phyloP scores from a whole-genome alignment of 2,888 invertebrate genomes.

The Hemithea aestivaria region DNA sequence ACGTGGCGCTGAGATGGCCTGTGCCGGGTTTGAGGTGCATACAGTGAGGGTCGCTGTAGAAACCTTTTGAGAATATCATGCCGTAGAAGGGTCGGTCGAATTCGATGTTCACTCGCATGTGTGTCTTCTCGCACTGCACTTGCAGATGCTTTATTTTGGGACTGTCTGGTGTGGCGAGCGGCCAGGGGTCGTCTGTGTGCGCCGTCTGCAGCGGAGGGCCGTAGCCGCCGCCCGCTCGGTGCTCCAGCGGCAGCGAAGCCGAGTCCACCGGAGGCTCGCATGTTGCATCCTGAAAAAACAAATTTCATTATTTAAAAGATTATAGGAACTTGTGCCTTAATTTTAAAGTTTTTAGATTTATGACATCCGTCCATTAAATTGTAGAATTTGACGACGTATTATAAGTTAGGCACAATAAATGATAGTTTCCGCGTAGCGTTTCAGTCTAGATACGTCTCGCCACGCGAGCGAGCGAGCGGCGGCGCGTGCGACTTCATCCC shows the following conservation, averaged over 20 bases:
- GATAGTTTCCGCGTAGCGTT: slow-evolving; percentile 53
- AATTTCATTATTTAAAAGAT: not conserved
- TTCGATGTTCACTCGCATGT: slow-evolving; percentile 96
- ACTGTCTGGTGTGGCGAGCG: slow-evolving; percentile 91
- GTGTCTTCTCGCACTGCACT: slow-evolving; percentile 97
- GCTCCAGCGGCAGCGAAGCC: slow-evolving; percentile 88
- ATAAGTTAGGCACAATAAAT: too few species aligned
- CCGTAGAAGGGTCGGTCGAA: slow-evolving; percentile 97
- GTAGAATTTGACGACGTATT: too few species aligned
- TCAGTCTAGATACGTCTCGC: slow-evolving; percentile 66
- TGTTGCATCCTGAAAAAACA: slow-evolving; percentile 82
- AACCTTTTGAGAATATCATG: slow-evolving; percentile 97
- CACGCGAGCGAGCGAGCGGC: slow-evolving; percentile 48
- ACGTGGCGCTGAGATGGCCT: slow-evolving; percentile 93
- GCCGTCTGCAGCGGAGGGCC: slow-evolving; percentile 82
- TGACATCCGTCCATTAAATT: too few species aligned
- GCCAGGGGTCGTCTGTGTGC: slow-evolving; percentile 91
- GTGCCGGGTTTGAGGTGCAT: slow-evolving; percentile 95
- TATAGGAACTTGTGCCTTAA: too few species aligned
- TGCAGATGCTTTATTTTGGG: slow-evolving; percentile 95
- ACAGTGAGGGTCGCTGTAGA: slow-evolving; percentile 94
- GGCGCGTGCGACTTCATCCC: slow-evolving; percentile 40
- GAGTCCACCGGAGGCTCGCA: slow-evolving; percentile 90
- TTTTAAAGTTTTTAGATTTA: not conserved
- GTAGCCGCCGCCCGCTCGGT: slow-evolving; percentile 87